These are phyloP conservation scores for Tenthredo livida DNA, from an alignment of 2,888 invertebrate species.

Conservation along the genomic window DNA sequence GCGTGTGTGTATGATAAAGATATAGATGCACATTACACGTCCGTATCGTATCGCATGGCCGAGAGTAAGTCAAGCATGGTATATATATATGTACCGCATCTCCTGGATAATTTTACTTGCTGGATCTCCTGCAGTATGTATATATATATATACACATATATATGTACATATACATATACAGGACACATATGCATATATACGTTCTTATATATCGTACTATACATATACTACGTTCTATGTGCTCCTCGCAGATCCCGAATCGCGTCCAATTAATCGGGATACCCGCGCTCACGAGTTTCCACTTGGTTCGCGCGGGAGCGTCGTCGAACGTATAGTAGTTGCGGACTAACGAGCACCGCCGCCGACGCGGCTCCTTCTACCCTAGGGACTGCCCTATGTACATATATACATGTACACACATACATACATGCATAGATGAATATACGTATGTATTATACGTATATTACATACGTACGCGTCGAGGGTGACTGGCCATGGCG, in stretches of 20 bases:
- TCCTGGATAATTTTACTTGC: too few relatives aligned
- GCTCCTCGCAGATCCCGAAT: conserved; percentile 18
- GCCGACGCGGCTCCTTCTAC: background rate
- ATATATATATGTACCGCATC: too few relatives aligned
- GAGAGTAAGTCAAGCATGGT: too few relatives aligned
- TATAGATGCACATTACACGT: background rate
- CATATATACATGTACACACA: background rate
- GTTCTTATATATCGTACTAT: background rate
- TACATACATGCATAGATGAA: background rate
- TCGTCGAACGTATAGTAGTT: conserved; percentile 35
- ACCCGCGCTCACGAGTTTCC: conserved; percentile 34
- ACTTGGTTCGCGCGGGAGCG: conserved; percentile 35
- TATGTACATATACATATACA: too few relatives aligned
- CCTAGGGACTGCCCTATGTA: conserved; percentile 15
- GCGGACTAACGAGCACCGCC: conserved; percentile 44
- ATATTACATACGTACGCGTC: conserved; percentile 16
- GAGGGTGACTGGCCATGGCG: conserved; percentile 48
- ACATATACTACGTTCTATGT: background rate
- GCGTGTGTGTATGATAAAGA: background rate
- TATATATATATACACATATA: background rate
- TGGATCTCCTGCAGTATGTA: background rate
- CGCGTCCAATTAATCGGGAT: conserved; percentile 45
- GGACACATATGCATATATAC: too few relatives aligned
- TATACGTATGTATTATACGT: background rate
- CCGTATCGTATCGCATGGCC: too few relatives aligned